These are phyloP conservation scores for Stenodema calcarata DNA, from an alignment of 2,888 invertebrate species.

Conservation along the genomic window DNA sequence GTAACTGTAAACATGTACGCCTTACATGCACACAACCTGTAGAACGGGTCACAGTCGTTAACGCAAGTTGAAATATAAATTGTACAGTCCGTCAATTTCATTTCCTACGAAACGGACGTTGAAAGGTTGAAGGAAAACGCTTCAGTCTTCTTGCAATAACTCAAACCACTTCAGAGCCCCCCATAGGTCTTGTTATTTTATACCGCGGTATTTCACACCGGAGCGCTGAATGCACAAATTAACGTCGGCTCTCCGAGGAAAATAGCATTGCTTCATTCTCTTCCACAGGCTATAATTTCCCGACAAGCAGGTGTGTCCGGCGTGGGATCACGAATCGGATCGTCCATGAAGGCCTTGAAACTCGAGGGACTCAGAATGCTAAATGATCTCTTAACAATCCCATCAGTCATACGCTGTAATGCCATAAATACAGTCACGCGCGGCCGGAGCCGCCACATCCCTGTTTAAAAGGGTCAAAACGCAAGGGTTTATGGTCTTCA, in stretches of 20 bases:
- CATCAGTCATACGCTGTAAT: not conserved
- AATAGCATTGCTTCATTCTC: not conserved
- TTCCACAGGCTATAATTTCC: not conserved
- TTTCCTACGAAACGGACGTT: too few relatives aligned
- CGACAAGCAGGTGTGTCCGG: conserved; percentile 30
- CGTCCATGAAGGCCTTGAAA: not conserved
- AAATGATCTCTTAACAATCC: conserved; percentile 5
- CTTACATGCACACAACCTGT: too few relatives aligned
- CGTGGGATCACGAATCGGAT: conserved; percentile 16
- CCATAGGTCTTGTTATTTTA: not conserved
- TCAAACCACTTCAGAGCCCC: not conserved
- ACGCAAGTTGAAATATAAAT: too few relatives aligned
- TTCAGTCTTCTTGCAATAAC: not conserved
- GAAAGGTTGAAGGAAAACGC: not conserved
- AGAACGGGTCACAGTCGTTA: too few relatives aligned
- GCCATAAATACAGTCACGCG: not conserved
- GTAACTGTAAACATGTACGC: too few relatives aligned
- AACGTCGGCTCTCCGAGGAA: not conserved
- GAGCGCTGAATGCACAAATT: not conserved
- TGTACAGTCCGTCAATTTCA: too few relatives aligned
- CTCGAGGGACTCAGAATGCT: not conserved
- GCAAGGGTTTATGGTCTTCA: not conserved
- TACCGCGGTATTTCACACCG: not conserved
- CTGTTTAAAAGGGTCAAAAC: not conserved
- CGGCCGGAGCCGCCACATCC: not conserved